Base-by-base conservation (phyloP, 2,797 vertebrate species). In the Pachyuromys duprasi region DNA sequence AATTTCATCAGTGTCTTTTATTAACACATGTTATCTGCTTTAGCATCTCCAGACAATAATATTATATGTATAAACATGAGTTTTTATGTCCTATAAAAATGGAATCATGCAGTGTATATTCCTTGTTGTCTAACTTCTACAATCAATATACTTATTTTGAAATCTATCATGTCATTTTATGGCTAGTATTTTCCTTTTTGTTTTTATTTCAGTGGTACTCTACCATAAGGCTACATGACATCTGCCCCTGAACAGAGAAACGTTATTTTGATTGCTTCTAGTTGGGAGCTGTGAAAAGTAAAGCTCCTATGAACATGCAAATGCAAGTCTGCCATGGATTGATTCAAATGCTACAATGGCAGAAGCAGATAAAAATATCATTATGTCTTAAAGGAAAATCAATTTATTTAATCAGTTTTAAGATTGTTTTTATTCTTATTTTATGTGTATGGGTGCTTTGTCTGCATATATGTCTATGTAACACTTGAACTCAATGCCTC, bases 371-470 rank as follows among this genome's bases (percentile, higher is more conserved):
- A 94, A 72, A 60, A 95, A 75, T 26, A 63, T 89, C 15, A 84
- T 89, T 57, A 87, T 8, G 42, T 93, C 62, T 70, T 39, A 90
- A 89, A 82, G 72, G 69, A 88, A 96, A 95, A 78, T 1, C 49
- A 88, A n/a, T 18, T 17, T 84, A 76, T 63, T 95, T 82, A 39
- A 15, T 82, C 22, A 26, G 31, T 80, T 70, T 86, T 33, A n/a
- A 14, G 3, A 63, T 4, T 42, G 17, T 31, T 83, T 84, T 45
- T 31, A 65, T 31, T 65, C 28, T 5, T 83, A 20, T 83, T 67
- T 84, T 67, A 67, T 22, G 28, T 22, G 18, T 33, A 45, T 33
- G 28, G 39, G 26, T 65, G 28, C 9, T 65, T 49, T 49, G 28
- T 42, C 62, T 67, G 45, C 31, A 84, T 67, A 67, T 8, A 24